Base-by-base conservation (phyloP, 2,888 invertebrate genomes). In the Abrostola triplasia region DNA sequence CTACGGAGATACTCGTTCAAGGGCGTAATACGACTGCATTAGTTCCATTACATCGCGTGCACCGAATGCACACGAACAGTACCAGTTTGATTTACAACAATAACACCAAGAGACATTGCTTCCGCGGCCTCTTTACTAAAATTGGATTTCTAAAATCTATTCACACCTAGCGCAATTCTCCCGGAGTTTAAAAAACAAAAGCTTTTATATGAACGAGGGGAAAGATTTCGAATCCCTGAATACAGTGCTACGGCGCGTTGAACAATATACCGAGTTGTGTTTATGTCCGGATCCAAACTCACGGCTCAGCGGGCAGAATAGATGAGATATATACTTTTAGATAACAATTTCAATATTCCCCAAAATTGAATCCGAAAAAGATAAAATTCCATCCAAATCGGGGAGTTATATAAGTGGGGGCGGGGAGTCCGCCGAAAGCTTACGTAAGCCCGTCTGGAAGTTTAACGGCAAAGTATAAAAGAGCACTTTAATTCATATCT, bases 371-470 rank as follows among this genome's bases (percentile, higher is more conserved):
- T 82, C 78, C 73, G 77, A 73, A 80, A 81, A 80, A 82, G 83
- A 86, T 87, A 85, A 87, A 87, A 85, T 81, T 84, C 75, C 64
- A 72, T 79, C 79, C 79, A 84, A 91, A 88, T 87, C 87, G 87
- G 84, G 67, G 83, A 88, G 92, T 93, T 93, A 93, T 88, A 91
- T 93, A 93, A 93, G 89, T 86, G 87, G 86, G 87, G 91, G 89
- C 81, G 91, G 88, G 86, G 89, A 84, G 79, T 73, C 79, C 77
- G 82, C 74, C 77, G 84, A 84, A 85, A 81, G 89, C 91, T 93
- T 93, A 93, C 92, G 93, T 93, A 93, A 93, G 91, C 84, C 72
- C 78, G 88, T 83, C 90, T 88, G 85, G 81, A 84, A 83, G 79
- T 81, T 82, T 77, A 70, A 78, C 77, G 64, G 73, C 68, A 58